Percentiles rank a stretch among this genome's conserved stretches.
Evolutionary conservation across 92 coral and sea anemone genomes (phyloP).

Genomic region (Epizoanthus scotinus): DNA sequence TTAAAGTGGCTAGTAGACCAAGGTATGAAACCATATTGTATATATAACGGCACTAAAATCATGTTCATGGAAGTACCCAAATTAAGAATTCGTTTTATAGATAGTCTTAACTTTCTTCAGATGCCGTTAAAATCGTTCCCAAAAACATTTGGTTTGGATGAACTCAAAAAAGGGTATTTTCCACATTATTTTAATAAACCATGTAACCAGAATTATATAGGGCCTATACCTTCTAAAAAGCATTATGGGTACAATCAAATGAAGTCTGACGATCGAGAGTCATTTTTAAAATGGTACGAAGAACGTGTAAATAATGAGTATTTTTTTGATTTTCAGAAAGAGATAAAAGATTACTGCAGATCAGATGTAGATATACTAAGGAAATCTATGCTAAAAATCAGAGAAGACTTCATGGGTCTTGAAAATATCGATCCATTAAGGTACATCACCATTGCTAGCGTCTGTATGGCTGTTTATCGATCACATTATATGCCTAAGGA

Average conservation of each 20-base stretch:
- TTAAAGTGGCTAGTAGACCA: background rate
- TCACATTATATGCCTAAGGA: constrained; percentile 36
- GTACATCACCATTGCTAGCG: constrained; percentile 35
- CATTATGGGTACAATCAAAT: background rate
- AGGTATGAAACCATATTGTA: constrained; percentile 10
- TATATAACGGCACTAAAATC: background rate
- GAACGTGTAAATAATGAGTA: constrained; percentile 4
- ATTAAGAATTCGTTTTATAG: background rate
- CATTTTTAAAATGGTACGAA: constrained; percentile 1
- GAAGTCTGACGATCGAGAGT: background rate
- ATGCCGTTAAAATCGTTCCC: background rate
- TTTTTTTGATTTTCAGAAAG: constrained; percentile 9
- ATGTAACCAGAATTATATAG: background rate
- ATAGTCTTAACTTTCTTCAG: background rate
- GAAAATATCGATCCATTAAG: constrained; percentile 3
- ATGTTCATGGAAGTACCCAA: background rate
- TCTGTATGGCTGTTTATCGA: constrained; percentile 43
- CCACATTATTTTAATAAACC: constrained; percentile 1
- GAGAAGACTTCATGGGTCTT: background rate
- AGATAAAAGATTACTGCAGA: background rate
- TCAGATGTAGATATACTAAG: constrained; percentile 8
- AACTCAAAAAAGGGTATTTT: background rate
- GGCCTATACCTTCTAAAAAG: background rate
- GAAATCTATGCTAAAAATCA: background rate
- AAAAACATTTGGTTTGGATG: constrained; percentile 1